Conservation (phyloP, 2,113 vertebrate species). For the Gymnogyps californianus region DNA sequence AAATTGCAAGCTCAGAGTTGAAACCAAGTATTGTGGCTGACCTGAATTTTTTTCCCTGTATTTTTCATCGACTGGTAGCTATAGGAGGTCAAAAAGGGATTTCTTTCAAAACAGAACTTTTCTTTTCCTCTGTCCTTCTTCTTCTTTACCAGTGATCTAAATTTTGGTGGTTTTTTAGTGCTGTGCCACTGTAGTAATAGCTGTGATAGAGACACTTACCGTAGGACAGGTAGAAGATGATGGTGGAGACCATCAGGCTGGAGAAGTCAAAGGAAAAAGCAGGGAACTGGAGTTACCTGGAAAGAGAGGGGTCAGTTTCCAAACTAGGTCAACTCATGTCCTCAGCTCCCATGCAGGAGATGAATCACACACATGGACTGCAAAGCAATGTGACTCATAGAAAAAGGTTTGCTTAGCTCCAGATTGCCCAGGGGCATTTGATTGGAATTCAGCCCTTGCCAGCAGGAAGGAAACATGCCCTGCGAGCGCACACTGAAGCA, state of each 20-base stretch:
- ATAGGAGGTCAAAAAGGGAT: background rate
- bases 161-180: background rate
- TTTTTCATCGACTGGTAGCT: background rate
- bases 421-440: background rate
- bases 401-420: background rate
- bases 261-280: background rate
- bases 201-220: background rate
- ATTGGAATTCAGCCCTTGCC: background rate
- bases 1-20: background rate
- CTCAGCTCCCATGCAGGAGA: background rate
- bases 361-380: background rate
- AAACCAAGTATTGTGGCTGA: background rate
- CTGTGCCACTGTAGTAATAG: background rate
- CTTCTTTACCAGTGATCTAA: background rate
- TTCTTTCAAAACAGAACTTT: background rate
- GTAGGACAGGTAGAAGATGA: background rate
- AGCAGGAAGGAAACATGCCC: background rate
- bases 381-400: background rate
- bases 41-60: background rate
- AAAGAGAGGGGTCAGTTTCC: background rate
- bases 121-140: background rate
- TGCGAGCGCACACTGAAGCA: background rate
- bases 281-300: background rate
- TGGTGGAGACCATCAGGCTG: fast-evolving
- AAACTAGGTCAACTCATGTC: background rate